Base-by-base conservation (phyloP, 2,113 vertebrate species). In the Silurus glanis region DNA sequence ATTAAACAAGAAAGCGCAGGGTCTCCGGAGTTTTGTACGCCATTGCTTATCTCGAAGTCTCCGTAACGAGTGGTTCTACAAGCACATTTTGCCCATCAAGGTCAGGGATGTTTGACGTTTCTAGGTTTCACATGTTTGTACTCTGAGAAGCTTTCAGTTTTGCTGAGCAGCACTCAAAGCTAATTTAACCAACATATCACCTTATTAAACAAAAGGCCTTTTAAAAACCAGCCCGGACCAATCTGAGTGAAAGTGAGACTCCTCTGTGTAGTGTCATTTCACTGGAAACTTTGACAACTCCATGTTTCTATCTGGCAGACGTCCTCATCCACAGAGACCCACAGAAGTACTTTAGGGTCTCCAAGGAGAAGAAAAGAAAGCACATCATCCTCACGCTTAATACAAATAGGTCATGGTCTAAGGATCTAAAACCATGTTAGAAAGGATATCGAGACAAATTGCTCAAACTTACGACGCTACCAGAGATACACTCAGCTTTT, bases 331-430 rank as follows among this genome's bases (percentile, higher is more conserved):
- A 71, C 3, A 6, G 19, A 1, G 9, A 74, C 45, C 9, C n/a
- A 25, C 23, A 55, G 75, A 28, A 58, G 9, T 19, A 55, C 25
- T 17, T n/a, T 53, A 23, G 53, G 23, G 1, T 23, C 58, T 80
- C 56, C 16, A 80, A 61, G 55, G 56, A 80, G 21, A 59, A 80
- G 51, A 45, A 37, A 37, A 37, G 37, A 37, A 37, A 37, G 37
- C 37, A 37, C 37, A 37, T 37, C 56, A 45, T 61, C 51, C 64
- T 56, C 66, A 53, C 37, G 51, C 82, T 37, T 45, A 21, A 28
- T 45, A 59, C 56, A 80, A 59, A 61, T 21, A 59, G 78, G 78
- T 80, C 78, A 80, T 9, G 78, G 55, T 80, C 78, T 59, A 61
- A 61, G 9, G 78, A 0, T 80, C 37, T 80, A 45, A 80, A 61